Evolutionary conservation across 2,888 invertebrate genomes (phyloP).

Genomic region (Tetropium fuscum): DNA sequence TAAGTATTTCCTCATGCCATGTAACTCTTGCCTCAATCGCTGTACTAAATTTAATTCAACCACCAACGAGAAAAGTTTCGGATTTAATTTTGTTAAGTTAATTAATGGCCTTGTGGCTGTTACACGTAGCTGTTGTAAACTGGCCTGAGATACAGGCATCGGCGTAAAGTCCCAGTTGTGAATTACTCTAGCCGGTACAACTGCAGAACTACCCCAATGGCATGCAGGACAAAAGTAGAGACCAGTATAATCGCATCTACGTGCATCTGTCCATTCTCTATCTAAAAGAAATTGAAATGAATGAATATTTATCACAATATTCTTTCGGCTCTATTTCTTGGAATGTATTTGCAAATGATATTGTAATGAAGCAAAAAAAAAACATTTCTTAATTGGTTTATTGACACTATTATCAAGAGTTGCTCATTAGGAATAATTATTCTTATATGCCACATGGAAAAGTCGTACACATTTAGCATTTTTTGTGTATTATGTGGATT

Average conservation of each 20-base stretch:
- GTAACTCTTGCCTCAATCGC: slow-evolving; percentile 85
- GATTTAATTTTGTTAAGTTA: slow-evolving; percentile 83
- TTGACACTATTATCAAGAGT: too few relatives aligned
- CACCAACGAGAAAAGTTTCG: slow-evolving; percentile 87
- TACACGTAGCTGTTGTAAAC: slow-evolving; percentile 86
- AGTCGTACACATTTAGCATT: too few relatives aligned
- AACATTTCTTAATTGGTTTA: too few relatives aligned
- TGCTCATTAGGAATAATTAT: too few relatives aligned
- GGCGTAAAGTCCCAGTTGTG: slow-evolving; percentile 96
- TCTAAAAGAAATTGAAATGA: slow-evolving; percentile 59
- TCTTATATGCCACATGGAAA: too few relatives aligned
- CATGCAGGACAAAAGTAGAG: slow-evolving; percentile 93
- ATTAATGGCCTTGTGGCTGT: slow-evolving; percentile 83
- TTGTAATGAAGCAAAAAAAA: too few relatives aligned
- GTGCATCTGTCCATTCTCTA: slow-evolving; percentile 80
- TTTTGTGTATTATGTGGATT: too few relatives aligned
- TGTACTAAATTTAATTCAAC: slow-evolving; percentile 87
- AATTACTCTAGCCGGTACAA: slow-evolving; percentile 89
- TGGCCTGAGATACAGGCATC: slow-evolving; percentile 83
- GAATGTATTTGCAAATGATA: too few relatives aligned
- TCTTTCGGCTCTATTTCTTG: not conserved
- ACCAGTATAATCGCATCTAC: slow-evolving; percentile 92
- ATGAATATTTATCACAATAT: not conserved
- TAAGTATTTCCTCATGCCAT: slow-evolving; percentile 92
- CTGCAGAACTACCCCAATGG: slow-evolving; percentile 86